These are phyloP conservation scores for Cyanoramphus novaezelandiae DNA, from an alignment of 2,113 vertebrate genomes.

Conservation along the genomic window DNA sequence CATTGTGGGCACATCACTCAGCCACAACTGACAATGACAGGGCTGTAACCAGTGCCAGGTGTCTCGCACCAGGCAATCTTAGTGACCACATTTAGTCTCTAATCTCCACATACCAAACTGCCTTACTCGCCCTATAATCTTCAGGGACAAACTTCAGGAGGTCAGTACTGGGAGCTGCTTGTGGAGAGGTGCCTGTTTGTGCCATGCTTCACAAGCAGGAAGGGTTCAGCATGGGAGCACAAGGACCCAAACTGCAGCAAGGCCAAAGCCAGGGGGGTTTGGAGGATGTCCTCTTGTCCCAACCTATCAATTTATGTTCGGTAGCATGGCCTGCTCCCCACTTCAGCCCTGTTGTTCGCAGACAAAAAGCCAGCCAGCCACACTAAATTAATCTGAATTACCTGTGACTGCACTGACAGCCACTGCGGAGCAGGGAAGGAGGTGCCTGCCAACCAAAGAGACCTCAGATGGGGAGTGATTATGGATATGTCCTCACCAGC, in stretches of 20 bases:
- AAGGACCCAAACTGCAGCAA: neutral
- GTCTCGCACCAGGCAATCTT: neutral
- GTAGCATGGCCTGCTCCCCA: neutral
- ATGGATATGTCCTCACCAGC: neutral
- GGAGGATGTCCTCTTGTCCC: neutral
- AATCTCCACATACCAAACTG: conserved; percentile 2
- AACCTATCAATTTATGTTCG: neutral
- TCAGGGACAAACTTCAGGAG: neutral
- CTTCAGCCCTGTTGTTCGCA: neutral
- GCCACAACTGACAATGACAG: neutral
- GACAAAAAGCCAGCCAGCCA: neutral
- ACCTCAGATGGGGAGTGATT: neutral
- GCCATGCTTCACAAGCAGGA: neutral
- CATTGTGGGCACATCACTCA: conserved; percentile 5
- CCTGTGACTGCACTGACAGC: neutral
- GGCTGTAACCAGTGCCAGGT: neutral
- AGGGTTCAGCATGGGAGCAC: neutral
- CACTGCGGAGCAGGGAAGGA: neutral
- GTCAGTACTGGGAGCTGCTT: neutral
- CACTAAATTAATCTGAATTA: neutral
- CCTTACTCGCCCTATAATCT: neutral
- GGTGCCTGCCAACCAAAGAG: neutral
- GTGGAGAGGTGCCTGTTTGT: neutral
- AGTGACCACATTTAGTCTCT: neutral
- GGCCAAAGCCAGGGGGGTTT: neutral